phyloP scores from a whole-genome alignment of 2,888 invertebrate species.

The Eupeodes luniger region DNA sequence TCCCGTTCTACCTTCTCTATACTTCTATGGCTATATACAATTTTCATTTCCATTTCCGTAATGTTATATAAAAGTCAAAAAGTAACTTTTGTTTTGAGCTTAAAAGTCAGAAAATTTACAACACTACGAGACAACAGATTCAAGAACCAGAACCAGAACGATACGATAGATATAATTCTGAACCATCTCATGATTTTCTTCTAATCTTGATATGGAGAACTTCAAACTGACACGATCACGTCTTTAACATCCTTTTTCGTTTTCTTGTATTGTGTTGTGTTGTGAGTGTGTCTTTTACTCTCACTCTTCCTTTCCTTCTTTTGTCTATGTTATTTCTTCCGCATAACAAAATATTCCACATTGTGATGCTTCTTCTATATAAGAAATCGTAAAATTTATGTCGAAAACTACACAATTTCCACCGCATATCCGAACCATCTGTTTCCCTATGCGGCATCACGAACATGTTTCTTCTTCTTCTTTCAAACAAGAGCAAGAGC shows the following conservation, averaged over 20 bases:
- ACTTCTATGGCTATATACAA: too few species aligned
- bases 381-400: constrained; percentile 64
- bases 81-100: constrained; percentile 47
- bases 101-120: constrained; percentile 56
- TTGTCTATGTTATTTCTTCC: constrained; percentile 25
- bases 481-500: background rate
- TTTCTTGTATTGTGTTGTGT: background rate
- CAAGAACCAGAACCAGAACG: background rate
- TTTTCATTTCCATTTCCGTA: background rate
- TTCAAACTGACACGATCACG: constrained; percentile 68
- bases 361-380: constrained; percentile 13
- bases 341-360: constrained; percentile 53
- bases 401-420: constrained; percentile 68
- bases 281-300: too few species aligned
- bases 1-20: background rate
- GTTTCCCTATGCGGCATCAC: constrained; percentile 48
- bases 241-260: constrained; percentile 40
- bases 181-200: constrained; percentile 64
- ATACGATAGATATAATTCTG: background rate
- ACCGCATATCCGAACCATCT: constrained; percentile 66
- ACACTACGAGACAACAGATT: constrained; percentile 5
- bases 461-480: constrained; percentile 39
- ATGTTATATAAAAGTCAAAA: constrained; percentile 21
- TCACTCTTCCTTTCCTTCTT: background rate
- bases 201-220: constrained; percentile 70